Evolutionary conservation across 2,113 vertebrate species (phyloP).

Genomic region (Motacilla tschutschensis): DNA sequence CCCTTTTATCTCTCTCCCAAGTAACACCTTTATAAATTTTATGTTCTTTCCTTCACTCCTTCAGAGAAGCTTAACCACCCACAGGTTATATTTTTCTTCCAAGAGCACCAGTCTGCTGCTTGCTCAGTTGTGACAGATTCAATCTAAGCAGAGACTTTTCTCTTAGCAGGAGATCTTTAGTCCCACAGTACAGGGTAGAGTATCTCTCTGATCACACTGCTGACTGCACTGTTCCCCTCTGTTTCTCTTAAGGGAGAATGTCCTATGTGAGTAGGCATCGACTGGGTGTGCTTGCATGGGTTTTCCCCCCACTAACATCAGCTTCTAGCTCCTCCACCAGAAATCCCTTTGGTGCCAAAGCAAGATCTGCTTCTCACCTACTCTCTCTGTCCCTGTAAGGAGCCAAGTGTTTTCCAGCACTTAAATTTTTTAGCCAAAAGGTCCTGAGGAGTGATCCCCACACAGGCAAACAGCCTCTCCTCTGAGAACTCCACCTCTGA

Average conservation of each 20-base stretch:
- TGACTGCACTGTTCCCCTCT: background rate
- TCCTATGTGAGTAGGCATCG: background rate
- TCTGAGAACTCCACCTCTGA: background rate
- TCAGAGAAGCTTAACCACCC: background rate
- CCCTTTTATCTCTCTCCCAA: background rate
- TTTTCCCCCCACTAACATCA: background rate
- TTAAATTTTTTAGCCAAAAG: background rate
- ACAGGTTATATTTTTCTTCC: background rate
- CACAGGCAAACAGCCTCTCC: background rate
- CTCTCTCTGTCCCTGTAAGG: too few species aligned
- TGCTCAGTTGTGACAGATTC: background rate
- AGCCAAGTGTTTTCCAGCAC: background rate
- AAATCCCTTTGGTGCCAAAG: background rate
- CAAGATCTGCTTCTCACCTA: background rate
- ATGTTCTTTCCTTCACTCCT: background rate
- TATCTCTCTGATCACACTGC: background rate
- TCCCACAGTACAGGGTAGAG: background rate
- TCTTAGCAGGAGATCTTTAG: background rate
- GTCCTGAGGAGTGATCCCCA: background rate
- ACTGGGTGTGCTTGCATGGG: background rate
- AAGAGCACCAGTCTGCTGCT: background rate
- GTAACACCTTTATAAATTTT: conserved; percentile 9
- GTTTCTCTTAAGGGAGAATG: background rate
- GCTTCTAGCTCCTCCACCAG: background rate
- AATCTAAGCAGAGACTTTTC: background rate